phyloP scores from a whole-genome alignment of 2,797 vertebrate genomes.

The Scyliorhinus canicula region DNA sequence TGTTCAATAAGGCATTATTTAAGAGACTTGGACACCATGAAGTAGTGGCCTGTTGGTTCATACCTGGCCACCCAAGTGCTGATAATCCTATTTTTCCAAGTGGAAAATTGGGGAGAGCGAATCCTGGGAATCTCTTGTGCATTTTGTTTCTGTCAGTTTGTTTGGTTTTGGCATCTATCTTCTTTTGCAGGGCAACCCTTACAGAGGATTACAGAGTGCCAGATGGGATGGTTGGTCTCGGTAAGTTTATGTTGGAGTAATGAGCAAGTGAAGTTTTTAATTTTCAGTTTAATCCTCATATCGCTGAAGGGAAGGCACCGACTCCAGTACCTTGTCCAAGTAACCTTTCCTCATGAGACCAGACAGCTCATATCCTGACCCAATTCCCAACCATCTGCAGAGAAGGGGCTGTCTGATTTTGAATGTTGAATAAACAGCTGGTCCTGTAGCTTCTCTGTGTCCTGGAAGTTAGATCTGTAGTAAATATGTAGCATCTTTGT shows the following conservation, averaged over 20 bases:
- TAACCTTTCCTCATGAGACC: neutral
- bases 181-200: slow-evolving; percentile 59
- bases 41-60: neutral
- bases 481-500: neutral
- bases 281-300: neutral
- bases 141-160: neutral
- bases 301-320: neutral
- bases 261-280: neutral
- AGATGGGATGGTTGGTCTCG: slow-evolving; percentile 87
- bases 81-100: neutral
- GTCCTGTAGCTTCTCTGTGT: neutral
- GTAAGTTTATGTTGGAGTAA: slow-evolving; percentile 63
- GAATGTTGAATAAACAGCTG: neutral
- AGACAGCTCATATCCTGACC: neutral
- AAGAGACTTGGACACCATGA: neutral
- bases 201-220: slow-evolving; percentile 84
- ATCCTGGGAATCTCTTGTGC: neutral
- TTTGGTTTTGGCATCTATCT: slow-evolving; percentile 32
- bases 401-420: neutral
- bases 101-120: neutral
- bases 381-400: neutral
- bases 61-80: neutral
- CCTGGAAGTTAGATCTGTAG: neutral
- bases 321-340: neutral
- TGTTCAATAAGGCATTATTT: neutral